Base-by-base conservation (phyloP, 2,113 vertebrate species). In the Semicossyphus pulcher region DNA sequence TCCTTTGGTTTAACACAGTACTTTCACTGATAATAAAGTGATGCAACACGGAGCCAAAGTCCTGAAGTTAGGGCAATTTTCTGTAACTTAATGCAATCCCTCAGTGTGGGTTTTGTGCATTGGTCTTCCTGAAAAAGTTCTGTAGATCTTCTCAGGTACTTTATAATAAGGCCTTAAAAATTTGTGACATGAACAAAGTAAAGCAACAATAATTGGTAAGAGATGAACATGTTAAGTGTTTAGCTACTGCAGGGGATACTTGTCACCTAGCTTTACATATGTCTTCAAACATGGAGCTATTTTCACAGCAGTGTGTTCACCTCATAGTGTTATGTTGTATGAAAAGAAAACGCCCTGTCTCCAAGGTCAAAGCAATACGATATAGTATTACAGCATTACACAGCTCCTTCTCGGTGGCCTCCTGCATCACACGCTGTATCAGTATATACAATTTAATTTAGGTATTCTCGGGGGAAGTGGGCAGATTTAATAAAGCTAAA, bases 401-500 rank as follows among this genome's bases (percentile, higher is more conserved):
- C 44, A 12, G 48, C 76, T 70, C 48, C 56, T 52, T 36, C 28
- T 44, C 60, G 80, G 91, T 85, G 67, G 88, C 76, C 76, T 83
- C 18, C 54, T 86, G 52, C 85, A 81, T 80, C 48, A 58, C 87
- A 88, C 21, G 47, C 66, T 91, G 48, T 62, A 88, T 89, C 29
- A 56, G 25, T 12, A 21, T 56, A 31, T n/a, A 36, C 52, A 34
- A 56, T 56, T 56, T 56, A 32, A 56, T 54, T 31, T 86, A 36
- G 4, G 26, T 77, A 62, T 62, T 91, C 85, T 81, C 73, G 41
- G 64, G 89, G 89, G 92, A 89, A 81, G 64, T 74, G 74, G 86
- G 74, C 79, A 90, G 71, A 92, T 94, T 93, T 93, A 94, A 93
- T 82, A 92, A 93, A 92, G 83, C 80, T 86, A 85, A 95, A 92